These are phyloP conservation scores for Oxyteleia sp. DNA, from an alignment of 2,888 invertebrate genomes.

Conservation along the genomic window DNA sequence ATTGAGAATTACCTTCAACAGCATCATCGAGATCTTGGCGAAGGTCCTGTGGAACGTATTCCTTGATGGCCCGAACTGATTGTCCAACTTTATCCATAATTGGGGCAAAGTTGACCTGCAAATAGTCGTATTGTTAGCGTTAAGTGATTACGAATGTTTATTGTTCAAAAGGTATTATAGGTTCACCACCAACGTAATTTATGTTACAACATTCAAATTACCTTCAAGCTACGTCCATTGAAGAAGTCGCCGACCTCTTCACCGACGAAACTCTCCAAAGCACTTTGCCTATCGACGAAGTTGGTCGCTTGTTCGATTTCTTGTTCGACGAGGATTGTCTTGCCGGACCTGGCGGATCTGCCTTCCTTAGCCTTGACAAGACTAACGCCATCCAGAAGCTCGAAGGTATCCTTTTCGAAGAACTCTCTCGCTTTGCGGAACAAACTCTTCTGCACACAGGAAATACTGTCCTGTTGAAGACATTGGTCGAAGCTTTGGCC, in stretches of 20 bases:
- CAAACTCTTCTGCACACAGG: conserved; percentile 90
- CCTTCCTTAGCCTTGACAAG: conserved; percentile 85
- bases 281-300: conserved; percentile 89
- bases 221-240: conserved; percentile 88
- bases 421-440: conserved; percentile 89
- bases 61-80: conserved; percentile 88
- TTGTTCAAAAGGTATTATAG: no score
- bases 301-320: conserved; percentile 88
- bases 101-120: conserved; percentile 85
- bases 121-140: no score
- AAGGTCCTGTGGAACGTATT: conserved; percentile 89
- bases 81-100: conserved; percentile 85
- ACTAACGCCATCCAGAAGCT: conserved; percentile 89
- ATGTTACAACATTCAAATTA: no score
- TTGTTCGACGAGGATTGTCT: conserved; percentile 88
- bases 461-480: conserved; percentile 90
- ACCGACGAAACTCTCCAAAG: conserved; percentile 89
- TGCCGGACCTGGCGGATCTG: conserved; percentile 88
- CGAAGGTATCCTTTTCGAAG: conserved; percentile 89
- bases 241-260: conserved; percentile 89
- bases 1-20: conserved; percentile 88
- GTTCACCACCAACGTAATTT: no score
- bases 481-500: conserved; percentile 89
- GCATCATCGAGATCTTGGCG: conserved; percentile 89
- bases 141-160: no score